Percentiles rank a stretch among this genome's conserved stretches.
Evolutionary conservation across 2,113 vertebrate genomes (phyloP).

Genomic region (Numida meleagris): DNA sequence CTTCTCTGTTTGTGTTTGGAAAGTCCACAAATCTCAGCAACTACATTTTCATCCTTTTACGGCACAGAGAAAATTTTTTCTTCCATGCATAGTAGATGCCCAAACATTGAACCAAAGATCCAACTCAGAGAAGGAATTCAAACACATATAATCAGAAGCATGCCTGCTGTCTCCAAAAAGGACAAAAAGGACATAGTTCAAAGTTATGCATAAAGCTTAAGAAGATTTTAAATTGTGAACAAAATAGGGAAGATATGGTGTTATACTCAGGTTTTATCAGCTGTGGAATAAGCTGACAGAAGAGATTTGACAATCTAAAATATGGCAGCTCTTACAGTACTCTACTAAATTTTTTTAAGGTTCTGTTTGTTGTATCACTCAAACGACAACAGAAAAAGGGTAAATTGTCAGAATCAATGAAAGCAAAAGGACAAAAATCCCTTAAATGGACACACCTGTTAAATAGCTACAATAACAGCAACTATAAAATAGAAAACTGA

Average conservation of each 20-base stretch:
- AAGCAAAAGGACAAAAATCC: not conserved
- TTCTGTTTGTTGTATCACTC: not conserved
- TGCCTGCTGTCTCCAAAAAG: not conserved
- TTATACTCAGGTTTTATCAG: constrained; percentile 11
- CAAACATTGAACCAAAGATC: not conserved
- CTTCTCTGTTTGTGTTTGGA: not conserved
- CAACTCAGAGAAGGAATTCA: not conserved
- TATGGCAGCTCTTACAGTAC: constrained; percentile 2
- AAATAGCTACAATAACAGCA: not conserved
- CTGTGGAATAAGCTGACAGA: constrained; percentile 36
- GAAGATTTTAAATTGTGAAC: not conserved
- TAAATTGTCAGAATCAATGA: constrained; percentile 2
- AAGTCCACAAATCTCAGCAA: not conserved
- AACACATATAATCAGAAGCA: not conserved
- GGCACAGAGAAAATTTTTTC: not conserved
- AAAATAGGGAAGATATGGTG: constrained; percentile 42
- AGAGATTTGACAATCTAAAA: constrained; percentile 32
- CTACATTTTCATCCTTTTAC: not conserved
- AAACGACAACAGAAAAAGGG: not conserved
- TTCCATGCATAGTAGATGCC: not conserved
- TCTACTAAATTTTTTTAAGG: not conserved
- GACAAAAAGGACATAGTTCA: not conserved
- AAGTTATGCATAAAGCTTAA: constrained; percentile 19
- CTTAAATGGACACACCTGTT: not conserved
- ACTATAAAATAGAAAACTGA: not conserved